Evolutionary conservation across 2,888 invertebrate genomes (phyloP).

Genomic region (Hypena proboscidalis): DNA sequence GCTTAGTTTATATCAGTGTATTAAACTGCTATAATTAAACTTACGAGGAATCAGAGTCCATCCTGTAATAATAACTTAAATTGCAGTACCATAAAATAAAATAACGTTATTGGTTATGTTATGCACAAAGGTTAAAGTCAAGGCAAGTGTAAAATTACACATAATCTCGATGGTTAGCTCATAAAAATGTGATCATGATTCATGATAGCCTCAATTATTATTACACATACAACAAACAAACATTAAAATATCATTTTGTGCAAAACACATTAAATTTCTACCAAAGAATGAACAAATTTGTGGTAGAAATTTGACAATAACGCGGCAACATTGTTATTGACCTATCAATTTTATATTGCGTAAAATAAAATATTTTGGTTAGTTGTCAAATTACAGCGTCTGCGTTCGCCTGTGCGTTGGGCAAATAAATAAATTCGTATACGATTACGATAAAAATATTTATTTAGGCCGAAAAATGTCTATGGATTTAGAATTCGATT

Average conservation of each 20-base stretch:
- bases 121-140: too few relatives aligned
- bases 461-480: slow-evolving; percentile 58
- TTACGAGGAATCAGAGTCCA: slow-evolving; percentile 13
- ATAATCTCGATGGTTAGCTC: slow-evolving; percentile 30
- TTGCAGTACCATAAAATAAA: too few relatives aligned
- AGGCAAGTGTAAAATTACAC: not conserved
- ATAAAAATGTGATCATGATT: not conserved
- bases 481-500: slow-evolving; percentile 75
- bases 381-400: slow-evolving; percentile 69
- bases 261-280: not conserved
- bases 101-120: too few relatives aligned
- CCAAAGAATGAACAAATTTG: slow-evolving; percentile 1
- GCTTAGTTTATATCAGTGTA: too few relatives aligned
- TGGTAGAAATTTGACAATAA: slow-evolving; percentile 28
- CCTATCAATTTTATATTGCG: slow-evolving; percentile 17
- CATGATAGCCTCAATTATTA: not conserved
- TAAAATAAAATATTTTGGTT: slow-evolving; percentile 14
- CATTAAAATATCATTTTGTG: too few relatives aligned
- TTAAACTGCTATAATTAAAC: not conserved
- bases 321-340: slow-evolving; percentile 23
- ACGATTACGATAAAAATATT: slow-evolving; percentile 53
- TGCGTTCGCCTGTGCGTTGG: slow-evolving; percentile 47
- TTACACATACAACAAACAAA: too few relatives aligned
- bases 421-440: slow-evolving; percentile 45
- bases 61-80: not conserved